A percentile compares a stretch with the other conserved stretches of the same genome.
Evolutionary conservation across 2,888 invertebrate species (phyloP).

Genomic region (Coenonympha arcania): DNA sequence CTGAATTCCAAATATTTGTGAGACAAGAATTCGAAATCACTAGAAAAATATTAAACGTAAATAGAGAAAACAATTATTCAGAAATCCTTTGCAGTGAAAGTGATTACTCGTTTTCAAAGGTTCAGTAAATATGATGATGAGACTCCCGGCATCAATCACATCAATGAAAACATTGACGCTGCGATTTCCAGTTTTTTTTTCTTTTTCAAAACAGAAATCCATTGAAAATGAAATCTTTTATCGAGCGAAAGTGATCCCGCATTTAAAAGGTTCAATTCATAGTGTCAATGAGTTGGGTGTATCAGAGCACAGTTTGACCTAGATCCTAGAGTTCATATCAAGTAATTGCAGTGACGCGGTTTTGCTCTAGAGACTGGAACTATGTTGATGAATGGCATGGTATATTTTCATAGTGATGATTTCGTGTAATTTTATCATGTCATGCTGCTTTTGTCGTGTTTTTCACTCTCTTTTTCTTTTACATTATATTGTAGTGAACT

Average conservation of each 20-base stretch:
- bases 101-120: neutral
- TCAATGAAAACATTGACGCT: neutral
- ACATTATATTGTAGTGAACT: too few relatives aligned
- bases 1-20: too few relatives aligned
- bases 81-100: conserved; percentile 1
- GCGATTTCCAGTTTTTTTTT: neutral
- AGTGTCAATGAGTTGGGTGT: conserved; percentile 20
- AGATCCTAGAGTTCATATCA: conserved; percentile 22
- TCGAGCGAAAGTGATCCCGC: conserved; percentile 4
- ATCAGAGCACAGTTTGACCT: conserved; percentile 22
- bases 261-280: conserved; percentile 15
- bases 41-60: too few relatives aligned
- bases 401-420: conserved; percentile 8
- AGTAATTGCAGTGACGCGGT: conserved; percentile 18
- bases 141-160: neutral
- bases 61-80: neutral
- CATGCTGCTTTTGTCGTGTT: too few relatives aligned
- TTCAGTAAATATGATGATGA: neutral
- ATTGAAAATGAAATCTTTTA: conserved; percentile 1
- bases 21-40: too few relatives aligned
- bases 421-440: neutral
- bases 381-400: conserved; percentile 7
- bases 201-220: neutral
- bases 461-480: too few relatives aligned
- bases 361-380: conserved; percentile 4